Percentiles rank a stretch among this genome's conserved stretches.
These are phyloP conservation scores for Adelognathus sp. DNA, from an alignment of 2,888 invertebrate species.

Conservation along the genomic window DNA sequence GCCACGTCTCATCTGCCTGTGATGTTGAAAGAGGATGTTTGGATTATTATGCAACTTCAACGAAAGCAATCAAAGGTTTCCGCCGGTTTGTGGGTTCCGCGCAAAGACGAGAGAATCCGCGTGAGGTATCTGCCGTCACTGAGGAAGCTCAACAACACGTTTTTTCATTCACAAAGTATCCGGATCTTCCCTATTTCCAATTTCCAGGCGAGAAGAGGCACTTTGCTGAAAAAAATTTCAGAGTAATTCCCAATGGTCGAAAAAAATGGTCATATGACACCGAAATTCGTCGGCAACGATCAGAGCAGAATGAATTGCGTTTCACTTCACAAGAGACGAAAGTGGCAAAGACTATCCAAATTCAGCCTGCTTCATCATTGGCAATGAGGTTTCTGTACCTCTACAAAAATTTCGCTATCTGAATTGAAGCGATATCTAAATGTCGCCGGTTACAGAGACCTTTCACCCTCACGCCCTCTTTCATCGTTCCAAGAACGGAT, in stretches of 20 bases:
- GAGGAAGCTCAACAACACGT: background rate
- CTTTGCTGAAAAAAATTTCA: too few species aligned
- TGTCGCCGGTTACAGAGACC: conserved; percentile 68
- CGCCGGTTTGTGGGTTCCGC: conserved; percentile 16
- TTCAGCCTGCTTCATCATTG: background rate
- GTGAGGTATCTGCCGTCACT: background rate
- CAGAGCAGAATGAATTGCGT: background rate
- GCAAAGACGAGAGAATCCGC: background rate
- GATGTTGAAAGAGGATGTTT: conserved; percentile 21
- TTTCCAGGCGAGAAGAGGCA: too few species aligned
- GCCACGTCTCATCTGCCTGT: background rate
- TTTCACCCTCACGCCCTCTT: conserved; percentile 30
- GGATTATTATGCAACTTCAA: conserved; percentile 25
- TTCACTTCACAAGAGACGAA: background rate
- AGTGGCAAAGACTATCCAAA: background rate
- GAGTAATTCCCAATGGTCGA: too few species aligned
- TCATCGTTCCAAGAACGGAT: conserved; percentile 47
- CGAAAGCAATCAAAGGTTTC: conserved; percentile 9
- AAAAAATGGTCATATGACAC: background rate
- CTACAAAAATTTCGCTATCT: conserved; percentile 72
- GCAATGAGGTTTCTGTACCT: conserved; percentile 60
- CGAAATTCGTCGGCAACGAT: background rate
- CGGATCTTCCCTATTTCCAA: background rate
- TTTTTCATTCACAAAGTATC: background rate
- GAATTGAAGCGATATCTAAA: conserved; percentile 73